Conservation (phyloP, 2,113 vertebrate species). For the Calyptomena viridis region DNA sequence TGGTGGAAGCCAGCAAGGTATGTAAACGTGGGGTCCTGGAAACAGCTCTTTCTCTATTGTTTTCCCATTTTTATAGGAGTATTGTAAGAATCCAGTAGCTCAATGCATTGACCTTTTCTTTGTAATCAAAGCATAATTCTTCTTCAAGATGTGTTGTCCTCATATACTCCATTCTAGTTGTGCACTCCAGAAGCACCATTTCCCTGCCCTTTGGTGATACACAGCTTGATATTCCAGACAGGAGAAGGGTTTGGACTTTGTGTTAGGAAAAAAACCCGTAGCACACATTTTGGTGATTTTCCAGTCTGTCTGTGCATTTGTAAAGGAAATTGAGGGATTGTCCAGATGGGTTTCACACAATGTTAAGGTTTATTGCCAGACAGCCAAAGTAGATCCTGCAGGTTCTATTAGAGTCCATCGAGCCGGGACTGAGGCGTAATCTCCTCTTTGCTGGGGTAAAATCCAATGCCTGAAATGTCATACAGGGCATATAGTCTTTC, state of each 20-base stretch:
- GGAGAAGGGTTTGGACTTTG: background rate
- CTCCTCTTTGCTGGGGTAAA: background rate
- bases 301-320: background rate
- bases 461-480: background rate
- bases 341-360: background rate
- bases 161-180: constrained; percentile 69
- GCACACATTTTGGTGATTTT: background rate
- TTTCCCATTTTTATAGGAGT: background rate
- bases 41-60: background rate
- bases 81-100: background rate
- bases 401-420: background rate
- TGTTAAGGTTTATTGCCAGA: background rate
- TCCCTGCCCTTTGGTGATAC: constrained; percentile 30
- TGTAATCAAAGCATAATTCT: constrained; percentile 47
- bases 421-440: background rate
- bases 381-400: background rate
- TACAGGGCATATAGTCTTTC: background rate
- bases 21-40: background rate
- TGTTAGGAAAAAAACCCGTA: background rate
- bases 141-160: constrained; percentile 72
- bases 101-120: background rate
- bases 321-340: background rate
- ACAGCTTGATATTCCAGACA: background rate
- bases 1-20: constrained; percentile 99
- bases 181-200: constrained; percentile 56